Evolutionary conservation across 2,113 vertebrate species (phyloP).

Genomic region (Mastomys natalensis): DNA sequence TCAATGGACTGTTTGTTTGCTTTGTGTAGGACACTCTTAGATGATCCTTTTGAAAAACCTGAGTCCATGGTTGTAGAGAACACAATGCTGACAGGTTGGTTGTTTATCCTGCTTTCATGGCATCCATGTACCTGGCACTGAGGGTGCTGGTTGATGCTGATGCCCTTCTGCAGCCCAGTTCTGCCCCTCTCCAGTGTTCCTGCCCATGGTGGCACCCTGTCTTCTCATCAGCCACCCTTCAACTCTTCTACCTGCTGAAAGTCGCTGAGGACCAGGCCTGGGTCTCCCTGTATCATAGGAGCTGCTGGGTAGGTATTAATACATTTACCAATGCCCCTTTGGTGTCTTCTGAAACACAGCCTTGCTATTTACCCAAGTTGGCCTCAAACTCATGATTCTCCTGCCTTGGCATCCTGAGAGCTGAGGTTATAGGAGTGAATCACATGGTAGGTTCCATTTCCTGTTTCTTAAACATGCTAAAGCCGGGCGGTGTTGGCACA

Average conservation of each 20-base stretch:
- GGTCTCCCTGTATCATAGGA: background rate
- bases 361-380: background rate
- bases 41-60: background rate
- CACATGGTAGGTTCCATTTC: background rate
- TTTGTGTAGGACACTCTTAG: background rate
- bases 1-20: background rate
- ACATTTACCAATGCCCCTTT: background rate
- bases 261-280: background rate
- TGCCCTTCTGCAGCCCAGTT: background rate
- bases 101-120: too few species aligned
- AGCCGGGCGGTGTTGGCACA: too few species aligned
- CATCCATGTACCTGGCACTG: background rate
- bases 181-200: background rate
- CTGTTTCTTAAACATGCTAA: background rate
- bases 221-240: background rate
- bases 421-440: background rate
- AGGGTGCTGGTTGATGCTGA: background rate
- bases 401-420: background rate
- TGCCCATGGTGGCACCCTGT: accelerated
- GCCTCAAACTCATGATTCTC: background rate
- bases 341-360: background rate
- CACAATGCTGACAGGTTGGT: background rate
- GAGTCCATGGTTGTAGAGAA: background rate
- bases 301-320: background rate
- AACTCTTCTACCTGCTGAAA: background rate